Evolutionary conservation across 2,113 vertebrate species (phyloP).

Genomic region (Nycticebus coucang): DNA sequence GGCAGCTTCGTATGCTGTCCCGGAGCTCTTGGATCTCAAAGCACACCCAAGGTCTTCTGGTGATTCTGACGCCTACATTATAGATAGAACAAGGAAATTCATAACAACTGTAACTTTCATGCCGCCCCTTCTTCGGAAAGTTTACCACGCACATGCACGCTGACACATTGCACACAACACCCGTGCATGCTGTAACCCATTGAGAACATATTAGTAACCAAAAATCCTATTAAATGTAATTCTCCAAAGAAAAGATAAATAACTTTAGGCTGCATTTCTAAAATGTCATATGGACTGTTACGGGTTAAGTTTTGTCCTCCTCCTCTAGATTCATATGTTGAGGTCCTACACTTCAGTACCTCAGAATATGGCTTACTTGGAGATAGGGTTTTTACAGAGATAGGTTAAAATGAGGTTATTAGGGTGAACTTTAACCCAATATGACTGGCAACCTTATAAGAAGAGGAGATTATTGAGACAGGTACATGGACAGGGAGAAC

Average conservation of each 20-base stretch:
- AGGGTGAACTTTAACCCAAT: neutral
- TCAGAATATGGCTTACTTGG: neutral
- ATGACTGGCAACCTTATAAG: neutral
- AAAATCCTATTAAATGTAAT: neutral
- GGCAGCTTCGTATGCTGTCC: neutral
- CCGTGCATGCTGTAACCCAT: neutral
- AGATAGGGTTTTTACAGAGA: neutral
- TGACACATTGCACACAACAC: neutral
- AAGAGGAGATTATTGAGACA: neutral
- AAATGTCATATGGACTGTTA: neutral
- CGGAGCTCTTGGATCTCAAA: neutral
- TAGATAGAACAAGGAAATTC: neutral
- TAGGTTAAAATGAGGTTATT: neutral
- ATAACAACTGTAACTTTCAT: neutral
- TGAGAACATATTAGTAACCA: neutral
- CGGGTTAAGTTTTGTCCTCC: neutral
- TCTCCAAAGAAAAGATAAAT: constrained; percentile 11
- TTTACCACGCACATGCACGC: neutral
- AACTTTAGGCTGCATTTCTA: neutral
- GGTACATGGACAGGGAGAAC: neutral
- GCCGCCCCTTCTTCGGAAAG: neutral
- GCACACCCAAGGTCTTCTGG: constrained; percentile 68
- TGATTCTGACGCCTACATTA: neutral
- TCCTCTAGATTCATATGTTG: neutral
- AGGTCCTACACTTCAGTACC: neutral